Conservation (phyloP, 2,888 invertebrate species). For the Scelioninae gen. 1 region DNA sequence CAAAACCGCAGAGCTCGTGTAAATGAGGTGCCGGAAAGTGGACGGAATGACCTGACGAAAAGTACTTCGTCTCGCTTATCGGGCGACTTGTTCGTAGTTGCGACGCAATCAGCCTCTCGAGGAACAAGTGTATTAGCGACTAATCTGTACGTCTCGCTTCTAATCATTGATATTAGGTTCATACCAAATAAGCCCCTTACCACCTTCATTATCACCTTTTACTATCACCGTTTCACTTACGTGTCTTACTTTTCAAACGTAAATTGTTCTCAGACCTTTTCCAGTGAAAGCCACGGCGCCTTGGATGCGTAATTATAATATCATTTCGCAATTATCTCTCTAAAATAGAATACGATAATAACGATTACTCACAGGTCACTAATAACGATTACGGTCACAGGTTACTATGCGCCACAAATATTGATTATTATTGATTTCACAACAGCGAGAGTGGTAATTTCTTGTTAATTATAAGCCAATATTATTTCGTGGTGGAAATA, state of each 20-base stretch:
- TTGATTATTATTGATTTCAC: conserved; percentile 23
- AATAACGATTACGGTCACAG: too few relatives aligned
- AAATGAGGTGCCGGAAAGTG: conserved; percentile 53
- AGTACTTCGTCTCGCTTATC: conserved; percentile 76
- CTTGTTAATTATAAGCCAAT: conserved; percentile 12
- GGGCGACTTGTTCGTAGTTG: conserved; percentile 72
- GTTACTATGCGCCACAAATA: conserved; percentile 8
- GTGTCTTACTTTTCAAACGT: conserved; percentile 21
- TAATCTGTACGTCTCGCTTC: conserved; percentile 73
- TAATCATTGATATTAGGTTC: conserved; percentile 75
- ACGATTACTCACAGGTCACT: conserved; percentile 2
- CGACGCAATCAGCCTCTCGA: conserved; percentile 74
- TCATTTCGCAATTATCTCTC: conserved; percentile 3
- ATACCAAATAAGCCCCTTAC: conserved; percentile 22
- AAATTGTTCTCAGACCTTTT: conserved; percentile 24
- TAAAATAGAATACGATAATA: conserved; percentile 9
- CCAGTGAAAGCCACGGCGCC: conserved; percentile 12
- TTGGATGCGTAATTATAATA: conserved; percentile 13
- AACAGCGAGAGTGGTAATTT: conserved; percentile 12
- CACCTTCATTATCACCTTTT: conserved; percentile 17
- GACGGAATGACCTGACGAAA: conserved; percentile 74
- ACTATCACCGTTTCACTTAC: conserved; percentile 42
- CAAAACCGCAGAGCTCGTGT: conserved; percentile 43
- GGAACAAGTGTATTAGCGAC: conserved; percentile 76
- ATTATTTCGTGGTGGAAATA: conserved; percentile 7